Evolutionary conservation across 2,797 vertebrate genomes (phyloP), one percentile per base, ranked within the genome.

Genomic region (Glyptemys insculpta): DNA sequence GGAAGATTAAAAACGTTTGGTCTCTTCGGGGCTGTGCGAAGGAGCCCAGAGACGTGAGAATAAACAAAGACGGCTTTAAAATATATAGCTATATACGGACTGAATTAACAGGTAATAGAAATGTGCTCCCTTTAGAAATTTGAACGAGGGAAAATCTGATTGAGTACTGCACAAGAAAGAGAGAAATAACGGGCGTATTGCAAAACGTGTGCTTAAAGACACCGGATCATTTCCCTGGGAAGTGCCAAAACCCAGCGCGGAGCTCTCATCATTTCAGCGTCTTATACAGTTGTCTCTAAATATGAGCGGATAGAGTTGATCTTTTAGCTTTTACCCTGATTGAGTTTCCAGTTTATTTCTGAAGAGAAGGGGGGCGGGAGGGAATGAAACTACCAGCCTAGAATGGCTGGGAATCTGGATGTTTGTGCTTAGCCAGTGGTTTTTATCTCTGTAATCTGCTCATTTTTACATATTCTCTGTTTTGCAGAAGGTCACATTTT

Each of bases 281-380:
- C 5, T 57, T 57, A 57, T 12, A 29, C 27, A 18, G 62, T 19
- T 68, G 65, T 21, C 68, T 72, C n/a, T 41, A 72, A 37, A 72
- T 41, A 9, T 62, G 86, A 83, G 87, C 62, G 96, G 96, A 93
- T 94, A 94, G 88, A 37, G 62, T 81, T 10, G 29, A 21, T 85
- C 65, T 81, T 85, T 68, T 47, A 91, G 93, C 95, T 96, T 95
- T 95, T 81, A 97, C 86, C n/a, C 44, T 94, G 81, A 97, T 97
- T 95, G 91, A 95, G 82, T 65, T 80, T 0, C 21, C 29, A 49
- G 53, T 25, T 44, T 79, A 62, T 47, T 76, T 92, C 95, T 81
- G 3, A 53, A 93, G n/a, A 4, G 59, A 21, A 49, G 50, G 79
- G 57, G 25, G 74, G 76, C n/a, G 81, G 80, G 54, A 86, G 62